These are phyloP conservation scores for Trididemnum miniatum DNA, from an alignment of 23 tunicate species.

Conservation along the genomic window DNA sequence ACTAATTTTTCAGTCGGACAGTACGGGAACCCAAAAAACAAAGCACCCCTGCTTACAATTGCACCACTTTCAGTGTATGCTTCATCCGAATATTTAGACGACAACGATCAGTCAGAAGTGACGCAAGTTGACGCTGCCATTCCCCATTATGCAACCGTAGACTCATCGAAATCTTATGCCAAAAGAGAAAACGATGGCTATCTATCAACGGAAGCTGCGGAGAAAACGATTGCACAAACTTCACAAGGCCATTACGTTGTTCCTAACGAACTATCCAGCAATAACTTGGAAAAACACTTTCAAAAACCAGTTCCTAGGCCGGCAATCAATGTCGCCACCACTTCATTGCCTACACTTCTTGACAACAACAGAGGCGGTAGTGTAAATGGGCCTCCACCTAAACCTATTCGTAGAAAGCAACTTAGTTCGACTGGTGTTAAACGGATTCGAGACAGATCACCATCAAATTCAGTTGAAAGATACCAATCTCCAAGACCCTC, in stretches of 20 bases:
- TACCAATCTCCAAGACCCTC: constrained; percentile 22
- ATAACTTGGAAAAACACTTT: background rate
- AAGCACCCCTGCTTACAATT: background rate
- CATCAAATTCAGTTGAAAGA: background rate
- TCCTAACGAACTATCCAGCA: background rate
- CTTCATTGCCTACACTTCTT: background rate
- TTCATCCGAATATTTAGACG: background rate
- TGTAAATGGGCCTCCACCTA: background rate
- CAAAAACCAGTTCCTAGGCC: constrained; percentile 3
- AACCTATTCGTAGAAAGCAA: background rate
- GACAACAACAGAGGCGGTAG: background rate
- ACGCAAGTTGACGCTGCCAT: background rate
- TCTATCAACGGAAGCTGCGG: background rate
- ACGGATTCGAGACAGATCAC: too few relatives aligned
- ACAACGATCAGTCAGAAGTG: background rate
- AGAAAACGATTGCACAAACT: background rate
- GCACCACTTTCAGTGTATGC: background rate
- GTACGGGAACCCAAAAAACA: background rate
- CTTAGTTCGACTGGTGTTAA: background rate
- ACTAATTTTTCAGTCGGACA: background rate
- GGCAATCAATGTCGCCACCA: background rate
- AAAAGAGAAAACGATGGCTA: background rate
- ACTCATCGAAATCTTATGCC: background rate
- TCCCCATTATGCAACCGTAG: background rate
- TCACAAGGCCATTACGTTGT: background rate